A percentile compares a stretch with the other conserved stretches of the same genome.
phyloP scores from a whole-genome alignment of 1,140 invertebrate species.

The Aethina tumida region DNA sequence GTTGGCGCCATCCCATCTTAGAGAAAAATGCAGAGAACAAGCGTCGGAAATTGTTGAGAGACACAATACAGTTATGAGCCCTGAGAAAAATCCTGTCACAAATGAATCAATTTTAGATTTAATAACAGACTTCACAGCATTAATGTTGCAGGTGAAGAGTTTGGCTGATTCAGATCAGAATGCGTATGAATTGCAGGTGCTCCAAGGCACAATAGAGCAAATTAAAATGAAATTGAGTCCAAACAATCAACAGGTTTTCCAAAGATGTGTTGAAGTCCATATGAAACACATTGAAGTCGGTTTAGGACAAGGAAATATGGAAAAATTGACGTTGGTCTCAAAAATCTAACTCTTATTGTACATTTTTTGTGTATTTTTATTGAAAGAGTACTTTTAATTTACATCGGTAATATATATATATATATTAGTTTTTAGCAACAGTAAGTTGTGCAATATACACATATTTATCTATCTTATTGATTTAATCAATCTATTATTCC shows the following conservation, averaged over 20 bases:
- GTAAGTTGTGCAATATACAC: too few species aligned
- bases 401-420: too few species aligned
- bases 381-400: too few species aligned
- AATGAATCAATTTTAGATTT: slow-evolving; percentile 58
- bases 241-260: slow-evolving; percentile 73
- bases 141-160: slow-evolving; percentile 89
- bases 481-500: too few species aligned
- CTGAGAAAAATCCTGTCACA: slow-evolving; percentile 43
- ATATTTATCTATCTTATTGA: too few species aligned
- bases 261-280: slow-evolving; percentile 84
- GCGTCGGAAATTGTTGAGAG: slow-evolving; percentile 70
- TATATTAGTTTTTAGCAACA: too few species aligned
- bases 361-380: too few species aligned
- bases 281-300: slow-evolving; percentile 87
- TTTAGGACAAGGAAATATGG: slow-evolving; percentile 39
- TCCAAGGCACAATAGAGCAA: slow-evolving; percentile 85
- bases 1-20: slow-evolving; percentile 75
- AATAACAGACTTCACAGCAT: slow-evolving; percentile 78
- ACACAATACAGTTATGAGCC: slow-evolving; percentile 52
- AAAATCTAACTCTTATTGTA: too few species aligned
- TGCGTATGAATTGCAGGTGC: slow-evolving; percentile 83
- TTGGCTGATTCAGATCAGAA: slow-evolving; percentile 83
- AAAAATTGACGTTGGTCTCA: too few species aligned
- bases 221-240: slow-evolving; percentile 71
- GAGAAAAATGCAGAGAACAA: slow-evolving; percentile 78